Evolutionary conservation across 2,113 vertebrate species (phyloP).

Genomic region (Chinchilla lanigera): DNA sequence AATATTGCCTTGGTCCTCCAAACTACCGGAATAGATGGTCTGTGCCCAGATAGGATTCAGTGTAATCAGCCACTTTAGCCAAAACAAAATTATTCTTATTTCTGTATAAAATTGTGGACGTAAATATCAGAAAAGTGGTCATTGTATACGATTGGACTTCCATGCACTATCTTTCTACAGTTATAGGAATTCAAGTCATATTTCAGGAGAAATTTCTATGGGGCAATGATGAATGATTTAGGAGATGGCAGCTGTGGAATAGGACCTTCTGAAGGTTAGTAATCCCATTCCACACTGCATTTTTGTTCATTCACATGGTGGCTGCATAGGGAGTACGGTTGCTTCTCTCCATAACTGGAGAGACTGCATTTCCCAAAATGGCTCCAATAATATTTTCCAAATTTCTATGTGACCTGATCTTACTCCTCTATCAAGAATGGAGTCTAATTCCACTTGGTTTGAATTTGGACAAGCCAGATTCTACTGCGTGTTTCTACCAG

Average conservation of each 20-base stretch:
- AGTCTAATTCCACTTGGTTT: neutral
- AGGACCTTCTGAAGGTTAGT: neutral
- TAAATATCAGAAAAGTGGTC: neutral
- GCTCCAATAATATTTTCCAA: neutral
- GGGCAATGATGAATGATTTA: neutral
- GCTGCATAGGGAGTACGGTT: neutral
- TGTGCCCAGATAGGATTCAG: neutral
- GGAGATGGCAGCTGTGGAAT: neutral
- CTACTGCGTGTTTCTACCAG: neutral
- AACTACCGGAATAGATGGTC: neutral
- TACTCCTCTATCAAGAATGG: neutral
- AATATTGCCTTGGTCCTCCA: neutral
- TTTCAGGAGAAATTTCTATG: neutral
- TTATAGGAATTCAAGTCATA: neutral
- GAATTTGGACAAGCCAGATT: neutral
- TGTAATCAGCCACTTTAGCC: neutral
- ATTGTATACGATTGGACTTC: neutral
- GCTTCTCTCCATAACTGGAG: neutral
- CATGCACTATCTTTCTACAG: neutral
- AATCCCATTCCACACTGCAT: neutral
- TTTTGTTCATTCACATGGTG: neutral
- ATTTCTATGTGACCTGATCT: neutral
- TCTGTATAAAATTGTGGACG: neutral
- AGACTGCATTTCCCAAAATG: slow-evolving; percentile 6
- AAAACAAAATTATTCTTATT: slow-evolving; percentile 27